phyloP scores from a whole-genome alignment of 2,113 vertebrate species.

The Baryphthengus martii region DNA sequence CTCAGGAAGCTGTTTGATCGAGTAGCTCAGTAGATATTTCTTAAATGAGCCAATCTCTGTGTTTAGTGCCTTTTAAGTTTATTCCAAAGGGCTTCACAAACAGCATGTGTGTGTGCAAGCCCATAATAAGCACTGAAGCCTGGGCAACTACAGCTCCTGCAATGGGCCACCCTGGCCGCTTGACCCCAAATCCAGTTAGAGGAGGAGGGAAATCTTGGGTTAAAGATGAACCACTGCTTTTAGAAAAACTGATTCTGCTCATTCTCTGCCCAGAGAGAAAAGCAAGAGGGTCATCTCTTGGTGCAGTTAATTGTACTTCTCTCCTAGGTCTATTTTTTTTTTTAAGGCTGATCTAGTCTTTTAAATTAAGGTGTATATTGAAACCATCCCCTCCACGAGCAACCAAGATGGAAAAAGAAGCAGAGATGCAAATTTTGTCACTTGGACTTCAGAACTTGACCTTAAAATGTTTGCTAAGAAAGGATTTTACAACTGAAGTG shows the following conservation, averaged over 20 bases:
- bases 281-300: fast-evolving
- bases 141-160: background rate
- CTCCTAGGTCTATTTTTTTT: background rate
- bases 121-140: background rate
- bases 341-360: background rate
- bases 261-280: background rate
- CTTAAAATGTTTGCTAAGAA: background rate
- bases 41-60: background rate
- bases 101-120: too few relatives aligned
- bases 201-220: background rate
- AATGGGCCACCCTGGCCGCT: background rate
- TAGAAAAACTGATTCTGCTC: background rate
- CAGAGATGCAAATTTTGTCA: background rate
- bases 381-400: background rate
- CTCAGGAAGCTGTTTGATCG: background rate
- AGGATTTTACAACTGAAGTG: background rate
- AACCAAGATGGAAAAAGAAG: background rate
- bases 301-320: background rate
- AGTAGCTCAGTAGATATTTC: background rate
- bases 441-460: background rate
- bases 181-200: background rate
- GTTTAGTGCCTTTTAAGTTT: background rate
- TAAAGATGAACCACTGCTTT: background rate
- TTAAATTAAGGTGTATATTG: background rate
- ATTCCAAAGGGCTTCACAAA: background rate